phyloP scores from a whole-genome alignment of 2,888 invertebrate species.

The Xylota segnis region DNA sequence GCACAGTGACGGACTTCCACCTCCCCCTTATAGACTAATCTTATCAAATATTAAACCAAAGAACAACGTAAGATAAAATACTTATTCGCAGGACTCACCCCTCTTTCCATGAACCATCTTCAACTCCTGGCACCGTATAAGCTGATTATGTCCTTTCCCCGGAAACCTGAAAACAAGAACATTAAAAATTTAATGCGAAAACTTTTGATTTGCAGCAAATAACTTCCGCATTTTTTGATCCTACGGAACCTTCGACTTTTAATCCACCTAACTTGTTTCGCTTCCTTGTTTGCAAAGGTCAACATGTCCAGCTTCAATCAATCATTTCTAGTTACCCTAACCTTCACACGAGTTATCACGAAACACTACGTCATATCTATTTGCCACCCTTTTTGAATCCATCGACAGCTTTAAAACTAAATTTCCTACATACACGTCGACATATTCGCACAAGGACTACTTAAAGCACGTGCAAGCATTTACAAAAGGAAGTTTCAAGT shows the following conservation, averaged over 20 bases:
- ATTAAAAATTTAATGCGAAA: no score
- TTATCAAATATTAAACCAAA: no score
- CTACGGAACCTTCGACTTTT: not conserved
- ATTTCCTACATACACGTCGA: not conserved
- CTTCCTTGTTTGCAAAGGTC: not conserved
- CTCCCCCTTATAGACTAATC: no score
- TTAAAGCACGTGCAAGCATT: not conserved
- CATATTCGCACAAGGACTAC: not conserved
- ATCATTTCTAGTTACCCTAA: not conserved
- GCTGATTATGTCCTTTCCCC: no score
- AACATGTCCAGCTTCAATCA: not conserved
- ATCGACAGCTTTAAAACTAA: not conserved
- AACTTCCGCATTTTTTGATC: not conserved
- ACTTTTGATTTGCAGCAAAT: no score
- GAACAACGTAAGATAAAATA: no score
- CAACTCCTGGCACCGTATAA: no score
- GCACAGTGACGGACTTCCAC: no score
- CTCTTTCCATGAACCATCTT: no score
- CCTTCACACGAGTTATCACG: not conserved
- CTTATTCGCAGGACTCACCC: no score
- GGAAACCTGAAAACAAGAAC: no score
- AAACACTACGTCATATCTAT: not conserved
- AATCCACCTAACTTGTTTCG: not conserved
- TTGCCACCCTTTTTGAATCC: not conserved
- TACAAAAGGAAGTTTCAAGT: conserved; percentile 18